Percentiles rank a stretch among this genome's conserved stretches.
phyloP scores from a whole-genome alignment of 2,113 vertebrate species.

The Pimephales promelas region DNA sequence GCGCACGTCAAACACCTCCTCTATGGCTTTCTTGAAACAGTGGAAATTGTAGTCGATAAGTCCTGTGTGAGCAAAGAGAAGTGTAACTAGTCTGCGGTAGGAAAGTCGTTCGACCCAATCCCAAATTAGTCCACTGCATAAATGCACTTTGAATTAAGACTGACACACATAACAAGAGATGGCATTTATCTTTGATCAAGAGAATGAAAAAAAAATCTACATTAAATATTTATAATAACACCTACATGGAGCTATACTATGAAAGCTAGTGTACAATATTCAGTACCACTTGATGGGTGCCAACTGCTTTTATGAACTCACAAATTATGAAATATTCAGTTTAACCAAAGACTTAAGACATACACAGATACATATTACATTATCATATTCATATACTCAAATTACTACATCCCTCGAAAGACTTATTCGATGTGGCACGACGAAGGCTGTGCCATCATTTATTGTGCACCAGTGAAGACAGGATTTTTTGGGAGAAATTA shows the following conservation, averaged over 20 bases:
- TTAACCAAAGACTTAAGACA: not conserved
- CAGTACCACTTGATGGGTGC: not conserved
- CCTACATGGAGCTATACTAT: not conserved
- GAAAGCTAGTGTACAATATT: not conserved
- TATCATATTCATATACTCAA: no score
- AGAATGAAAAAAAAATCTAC: not conserved
- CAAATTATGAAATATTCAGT: not conserved
- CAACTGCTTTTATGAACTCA: not conserved
- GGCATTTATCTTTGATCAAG: constrained; percentile 24
- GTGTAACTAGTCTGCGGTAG: not conserved
- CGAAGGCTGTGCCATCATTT: no score
- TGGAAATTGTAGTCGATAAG: constrained; percentile 98
- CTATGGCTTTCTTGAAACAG: constrained; percentile 95
- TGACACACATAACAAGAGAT: not conserved
- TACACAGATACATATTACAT: no score
- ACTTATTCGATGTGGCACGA: no score
- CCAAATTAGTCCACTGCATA: constrained; percentile 13
- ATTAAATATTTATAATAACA: constrained; percentile 36
- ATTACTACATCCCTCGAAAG: no score
- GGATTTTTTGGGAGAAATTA: no score
- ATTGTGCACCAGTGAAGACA: no score
- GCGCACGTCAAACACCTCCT: constrained; percentile 94
- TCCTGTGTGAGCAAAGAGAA: constrained; percentile 71
- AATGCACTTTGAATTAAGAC: constrained; percentile 30
- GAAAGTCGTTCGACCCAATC: not conserved